Base-by-base conservation (phyloP, 2,888 invertebrate genomes). In the Sarcophaga subvicina region DNA sequence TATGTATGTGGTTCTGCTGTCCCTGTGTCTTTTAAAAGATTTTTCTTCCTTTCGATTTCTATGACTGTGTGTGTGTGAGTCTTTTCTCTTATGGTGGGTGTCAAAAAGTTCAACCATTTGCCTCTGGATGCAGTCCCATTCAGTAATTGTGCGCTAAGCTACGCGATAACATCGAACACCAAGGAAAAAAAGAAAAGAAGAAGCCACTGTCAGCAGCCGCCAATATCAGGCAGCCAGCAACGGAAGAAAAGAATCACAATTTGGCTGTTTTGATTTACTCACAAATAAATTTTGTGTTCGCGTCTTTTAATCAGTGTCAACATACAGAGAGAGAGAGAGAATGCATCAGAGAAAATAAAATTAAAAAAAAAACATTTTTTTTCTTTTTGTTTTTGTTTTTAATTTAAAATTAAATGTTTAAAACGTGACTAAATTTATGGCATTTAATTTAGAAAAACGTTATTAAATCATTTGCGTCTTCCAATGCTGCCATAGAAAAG, bases 361-460 rank as follows among this genome's bases (percentile, higher is more conserved):
- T 49, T 25, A 47, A 78, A 12, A 62, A 12, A 22, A 64, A 64
- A 4, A 37, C 6, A n/a, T n/a, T n/a, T n/a, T n/a, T 78, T 77
- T 67, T 47, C 4, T 49, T 49, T 49, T 0, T 2, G 0, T 54
- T 54, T 12, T 54, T 66, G 72, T 75, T 86, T 71, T 87, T 89
- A 69, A 64, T 80, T 90, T 90, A 90, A 87, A 88, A 89, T 89
- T 89, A 91, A 91, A 92, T 91, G 89, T 90, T 76, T 82, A 72
- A 89, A 91, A 92, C 92, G 92, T 91, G 92, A 90, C 92, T 90
- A 85, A 91, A 92, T 91, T 92, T 91, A 92, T 91, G 59, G 66
- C 71, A 80, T 64, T 88, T 85, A 69, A 80, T 72, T 83, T 72
- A 37, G 5, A 37, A 59, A 77, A 72, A 80, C 37, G 66, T 66